phyloP scores from a whole-genome alignment of 2,113 vertebrate species.

The Anser cygnoides region DNA sequence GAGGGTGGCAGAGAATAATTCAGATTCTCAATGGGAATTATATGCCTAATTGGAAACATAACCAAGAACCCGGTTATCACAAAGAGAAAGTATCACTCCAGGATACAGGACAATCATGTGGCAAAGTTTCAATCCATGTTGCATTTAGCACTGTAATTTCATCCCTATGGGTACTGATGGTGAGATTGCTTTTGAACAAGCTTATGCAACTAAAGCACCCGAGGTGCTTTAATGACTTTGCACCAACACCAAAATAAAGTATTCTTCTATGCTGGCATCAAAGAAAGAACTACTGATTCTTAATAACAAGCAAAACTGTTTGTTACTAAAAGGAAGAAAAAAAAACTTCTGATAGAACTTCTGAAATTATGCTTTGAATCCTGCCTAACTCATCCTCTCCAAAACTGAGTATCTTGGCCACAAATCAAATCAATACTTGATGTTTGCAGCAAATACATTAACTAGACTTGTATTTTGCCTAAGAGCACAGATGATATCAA shows the following conservation, averaged over 20 bases:
- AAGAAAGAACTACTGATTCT: not conserved
- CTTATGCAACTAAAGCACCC: conserved; percentile 29
- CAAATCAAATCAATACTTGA: not conserved
- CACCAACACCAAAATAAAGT: conserved; percentile 12
- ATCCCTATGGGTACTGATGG: not conserved
- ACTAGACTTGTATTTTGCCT: not conserved
- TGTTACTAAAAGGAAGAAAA: not conserved
- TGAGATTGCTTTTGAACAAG: not conserved
- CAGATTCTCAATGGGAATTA: conserved; percentile 29
- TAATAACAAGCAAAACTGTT: conserved; percentile 2
- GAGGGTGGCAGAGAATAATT: conserved; percentile 44
- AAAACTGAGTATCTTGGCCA: not conserved
- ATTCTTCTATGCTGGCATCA: conserved; percentile 1
- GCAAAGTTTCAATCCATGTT: conserved; percentile 7
- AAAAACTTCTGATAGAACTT: not conserved
- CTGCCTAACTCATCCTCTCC: not conserved
- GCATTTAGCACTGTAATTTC: conserved; percentile 43
- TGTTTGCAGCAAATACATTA: not conserved
- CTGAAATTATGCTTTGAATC: not conserved
- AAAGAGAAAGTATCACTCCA: conserved; percentile 28
- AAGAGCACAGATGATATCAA: not conserved
- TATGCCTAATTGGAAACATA: conserved; percentile 25
- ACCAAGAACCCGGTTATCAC: conserved; percentile 12
- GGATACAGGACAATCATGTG: not conserved
- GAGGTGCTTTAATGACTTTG: conserved; percentile 24